Percentiles rank a stretch among this genome's conserved stretches.
These are phyloP conservation scores for Cottus gobio DNA, from an alignment of 2,113 vertebrate species.

Conservation along the genomic window DNA sequence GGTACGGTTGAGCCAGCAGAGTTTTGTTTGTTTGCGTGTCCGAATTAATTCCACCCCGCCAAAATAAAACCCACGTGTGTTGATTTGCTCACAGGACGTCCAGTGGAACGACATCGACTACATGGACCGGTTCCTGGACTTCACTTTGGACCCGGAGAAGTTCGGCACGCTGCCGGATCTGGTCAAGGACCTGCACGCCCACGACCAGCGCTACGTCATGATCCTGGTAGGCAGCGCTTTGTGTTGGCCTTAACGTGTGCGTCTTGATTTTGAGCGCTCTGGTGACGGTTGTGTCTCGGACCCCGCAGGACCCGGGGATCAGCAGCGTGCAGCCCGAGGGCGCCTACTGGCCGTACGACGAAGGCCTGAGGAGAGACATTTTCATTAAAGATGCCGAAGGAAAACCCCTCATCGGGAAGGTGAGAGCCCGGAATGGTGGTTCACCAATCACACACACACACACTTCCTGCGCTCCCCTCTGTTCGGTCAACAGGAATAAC, in stretches of 20 bases:
- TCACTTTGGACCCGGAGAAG: slow-evolving; percentile 82
- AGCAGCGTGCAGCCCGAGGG: slow-evolving; percentile 85
- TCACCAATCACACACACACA: not conserved
- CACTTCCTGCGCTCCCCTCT: not conserved
- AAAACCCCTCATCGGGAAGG: slow-evolving; percentile 87
- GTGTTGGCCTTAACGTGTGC: not conserved
- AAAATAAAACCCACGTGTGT: not conserved
- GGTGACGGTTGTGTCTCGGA: slow-evolving; percentile 19
- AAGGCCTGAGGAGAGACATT: slow-evolving; percentile 85
- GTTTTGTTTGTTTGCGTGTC: not conserved
- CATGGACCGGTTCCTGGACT: slow-evolving; percentile 89
- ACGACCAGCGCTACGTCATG: slow-evolving; percentile 84
- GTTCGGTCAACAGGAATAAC: no score
- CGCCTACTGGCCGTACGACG: slow-evolving; percentile 89
- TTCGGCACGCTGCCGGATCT: slow-evolving; percentile 85
- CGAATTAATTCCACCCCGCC: not conserved
- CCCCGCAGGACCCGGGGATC: slow-evolving; percentile 87
- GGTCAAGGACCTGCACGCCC: slow-evolving; percentile 83
- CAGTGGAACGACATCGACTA: slow-evolving; percentile 90
- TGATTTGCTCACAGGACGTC: slow-evolving; percentile 79
- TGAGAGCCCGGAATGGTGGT: slow-evolving; percentile 49
- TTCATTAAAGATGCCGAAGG: slow-evolving; percentile 88
- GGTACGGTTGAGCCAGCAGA: slow-evolving; percentile 54
- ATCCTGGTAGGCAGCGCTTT: slow-evolving; percentile 86
- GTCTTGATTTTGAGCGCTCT: not conserved